Evolutionary conservation across 2,888 invertebrate genomes (phyloP).

Genomic region (Aromia moschata): DNA sequence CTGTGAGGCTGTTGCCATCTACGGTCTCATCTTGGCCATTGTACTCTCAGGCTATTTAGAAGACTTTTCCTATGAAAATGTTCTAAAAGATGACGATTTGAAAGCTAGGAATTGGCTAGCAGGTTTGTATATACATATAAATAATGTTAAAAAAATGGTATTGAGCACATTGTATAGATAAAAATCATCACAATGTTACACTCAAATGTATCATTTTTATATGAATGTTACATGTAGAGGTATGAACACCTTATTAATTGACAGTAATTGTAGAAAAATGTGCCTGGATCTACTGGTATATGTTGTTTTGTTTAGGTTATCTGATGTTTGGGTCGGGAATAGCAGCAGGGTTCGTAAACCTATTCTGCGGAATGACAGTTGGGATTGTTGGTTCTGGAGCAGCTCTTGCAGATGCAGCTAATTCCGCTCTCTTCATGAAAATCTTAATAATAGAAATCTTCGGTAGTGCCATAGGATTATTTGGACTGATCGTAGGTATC

Average conservation of each 20-base stretch:
- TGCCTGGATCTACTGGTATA: not conserved
- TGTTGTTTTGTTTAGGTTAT: constrained; percentile 71
- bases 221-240: not conserved
- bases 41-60: constrained; percentile 84
- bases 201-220: too few species aligned
- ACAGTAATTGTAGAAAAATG: not conserved
- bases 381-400: constrained; percentile 99
- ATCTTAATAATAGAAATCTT: constrained; percentile 99
- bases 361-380: constrained; percentile 95
- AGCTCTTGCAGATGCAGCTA: constrained; percentile 97
- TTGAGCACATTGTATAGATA: too few species aligned
- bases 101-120: constrained; percentile 79
- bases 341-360: constrained; percentile 93
- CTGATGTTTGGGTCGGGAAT: constrained; percentile 96
- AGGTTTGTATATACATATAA: constrained; percentile 32
- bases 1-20: constrained; percentile 99
- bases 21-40: constrained; percentile 98
- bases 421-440: constrained; percentile 95
- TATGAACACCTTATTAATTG: too few species aligned
- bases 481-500: constrained; percentile 98
- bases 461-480: constrained; percentile 98
- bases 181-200: too few species aligned
- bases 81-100: constrained; percentile 57
- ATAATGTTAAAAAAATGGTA: too few species aligned
- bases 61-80: constrained; percentile 66